phyloP scores from a whole-genome alignment of 1,140 invertebrate genomes.

The Trinorchestia longiramus region DNA sequence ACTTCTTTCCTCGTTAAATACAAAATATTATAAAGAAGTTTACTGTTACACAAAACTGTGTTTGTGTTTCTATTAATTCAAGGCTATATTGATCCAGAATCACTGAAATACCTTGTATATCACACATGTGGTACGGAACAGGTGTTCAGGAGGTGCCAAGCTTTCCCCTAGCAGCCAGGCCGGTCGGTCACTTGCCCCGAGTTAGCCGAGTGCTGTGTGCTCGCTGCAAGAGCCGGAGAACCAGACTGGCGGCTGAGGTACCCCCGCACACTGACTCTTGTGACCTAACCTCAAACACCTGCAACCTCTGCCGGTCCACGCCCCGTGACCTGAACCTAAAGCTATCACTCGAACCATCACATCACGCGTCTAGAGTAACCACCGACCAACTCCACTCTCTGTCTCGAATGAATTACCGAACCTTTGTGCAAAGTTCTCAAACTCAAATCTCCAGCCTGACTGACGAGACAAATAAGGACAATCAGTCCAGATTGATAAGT shows the following conservation, averaged over 20 bases:
- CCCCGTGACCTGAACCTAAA: conserved; percentile 50
- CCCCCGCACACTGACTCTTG: conserved; percentile 21
- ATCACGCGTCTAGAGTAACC: conserved; percentile 52
- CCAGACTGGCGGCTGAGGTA: conserved; percentile 30
- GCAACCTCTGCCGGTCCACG: conserved; percentile 43
- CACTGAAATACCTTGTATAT: neutral
- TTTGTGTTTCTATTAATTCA: neutral
- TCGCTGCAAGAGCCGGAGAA: conserved; percentile 35
- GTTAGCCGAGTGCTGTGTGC: neutral
- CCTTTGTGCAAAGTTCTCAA: conserved; percentile 9
- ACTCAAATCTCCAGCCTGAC: neutral
- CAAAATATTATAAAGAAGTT: neutral
- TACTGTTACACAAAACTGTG: neutral
- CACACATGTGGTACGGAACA: neutral
- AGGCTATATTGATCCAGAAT: neutral
- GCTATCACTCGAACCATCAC: conserved; percentile 52
- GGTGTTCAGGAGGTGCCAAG: neutral
- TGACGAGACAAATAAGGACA: conserved; percentile 50
- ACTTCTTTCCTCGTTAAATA: neutral
- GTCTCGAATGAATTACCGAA: conserved; percentile 18
- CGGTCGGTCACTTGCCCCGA: neutral
- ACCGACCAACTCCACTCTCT: neutral
- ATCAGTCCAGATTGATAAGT: conserved; percentile 46
- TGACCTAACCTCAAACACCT: conserved; percentile 49
- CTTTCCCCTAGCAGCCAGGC: neutral